Conservation (phyloP, 2,888 invertebrate species). For the Phyllotreta striolata region DNA sequence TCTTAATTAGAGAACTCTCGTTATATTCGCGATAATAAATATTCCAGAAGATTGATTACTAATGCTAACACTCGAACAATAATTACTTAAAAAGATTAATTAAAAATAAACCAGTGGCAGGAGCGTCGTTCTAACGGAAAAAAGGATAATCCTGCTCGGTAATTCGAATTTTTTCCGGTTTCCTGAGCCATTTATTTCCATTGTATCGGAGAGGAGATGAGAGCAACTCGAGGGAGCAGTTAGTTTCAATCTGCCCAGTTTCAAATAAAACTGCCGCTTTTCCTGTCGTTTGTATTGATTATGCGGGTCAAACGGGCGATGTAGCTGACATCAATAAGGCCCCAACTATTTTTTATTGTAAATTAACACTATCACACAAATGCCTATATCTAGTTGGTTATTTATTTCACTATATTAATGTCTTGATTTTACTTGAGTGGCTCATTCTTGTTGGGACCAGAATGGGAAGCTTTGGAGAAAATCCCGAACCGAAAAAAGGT, state of each 20-base stretch:
- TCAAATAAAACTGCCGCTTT: slow-evolving; percentile 10
- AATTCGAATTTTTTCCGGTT: slow-evolving; percentile 43
- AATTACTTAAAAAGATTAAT: slow-evolving; percentile 14
- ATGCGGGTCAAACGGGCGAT: neutral
- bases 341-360: no score
- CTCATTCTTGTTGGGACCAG: no score
- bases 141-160: slow-evolving; percentile 36
- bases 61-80: no score
- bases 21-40: no score
- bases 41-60: no score
- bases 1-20: neutral
- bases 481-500: slow-evolving; percentile 27
- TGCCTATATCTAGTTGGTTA: no score
- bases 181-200: slow-evolving; percentile 55
- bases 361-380: no score
- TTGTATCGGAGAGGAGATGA: slow-evolving; percentile 52
- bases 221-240: slow-evolving; percentile 52
- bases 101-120: neutral
- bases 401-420: no score
- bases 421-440: no score
- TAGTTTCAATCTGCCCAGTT: slow-evolving; percentile 55
- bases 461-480: slow-evolving; percentile 26
- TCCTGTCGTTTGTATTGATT: slow-evolving; percentile 9
- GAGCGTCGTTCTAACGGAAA: neutral
- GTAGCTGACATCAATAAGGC: neutral